Conservation (phyloP, 2,888 invertebrate species). For the Homarus gammarus region DNA sequence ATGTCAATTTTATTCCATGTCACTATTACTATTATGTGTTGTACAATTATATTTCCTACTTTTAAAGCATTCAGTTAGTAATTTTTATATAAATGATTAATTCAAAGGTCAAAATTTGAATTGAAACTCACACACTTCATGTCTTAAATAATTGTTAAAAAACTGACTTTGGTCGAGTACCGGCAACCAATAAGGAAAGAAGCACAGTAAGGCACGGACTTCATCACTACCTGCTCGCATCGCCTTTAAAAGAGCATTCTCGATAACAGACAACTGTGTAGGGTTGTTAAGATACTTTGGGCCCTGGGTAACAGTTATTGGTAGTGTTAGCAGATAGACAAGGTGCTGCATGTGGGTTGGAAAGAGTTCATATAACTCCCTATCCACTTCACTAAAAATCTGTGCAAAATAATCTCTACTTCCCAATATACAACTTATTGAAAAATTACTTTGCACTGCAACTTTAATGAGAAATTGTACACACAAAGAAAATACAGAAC, state of each 20-base stretch:
- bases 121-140: conserved; percentile 14
- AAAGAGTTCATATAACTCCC: conserved; percentile 30
- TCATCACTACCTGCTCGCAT: background rate
- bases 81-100: too few relatives aligned
- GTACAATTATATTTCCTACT: too few relatives aligned
- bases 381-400: background rate
- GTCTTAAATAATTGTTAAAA: conserved; percentile 1
- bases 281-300: background rate
- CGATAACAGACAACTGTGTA: background rate
- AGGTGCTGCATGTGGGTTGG: conserved; percentile 22
- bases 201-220: conserved; percentile 8
- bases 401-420: conserved; percentile 34
- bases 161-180: conserved; percentile 18
- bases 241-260: background rate
- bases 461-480: conserved; percentile 12
- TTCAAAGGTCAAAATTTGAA: too few relatives aligned
- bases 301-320: background rate
- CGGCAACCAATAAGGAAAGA: conserved; percentile 34
- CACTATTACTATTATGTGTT: too few relatives aligned
- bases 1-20: too few relatives aligned
- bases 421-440: conserved; percentile 5
- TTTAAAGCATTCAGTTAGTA: too few relatives aligned
- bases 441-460: conserved; percentile 1
- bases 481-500: conserved; percentile 3
- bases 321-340: conserved; percentile 33